These are phyloP conservation scores for Butorides virescens DNA, from an alignment of 2,113 vertebrate species.

Conservation along the genomic window DNA sequence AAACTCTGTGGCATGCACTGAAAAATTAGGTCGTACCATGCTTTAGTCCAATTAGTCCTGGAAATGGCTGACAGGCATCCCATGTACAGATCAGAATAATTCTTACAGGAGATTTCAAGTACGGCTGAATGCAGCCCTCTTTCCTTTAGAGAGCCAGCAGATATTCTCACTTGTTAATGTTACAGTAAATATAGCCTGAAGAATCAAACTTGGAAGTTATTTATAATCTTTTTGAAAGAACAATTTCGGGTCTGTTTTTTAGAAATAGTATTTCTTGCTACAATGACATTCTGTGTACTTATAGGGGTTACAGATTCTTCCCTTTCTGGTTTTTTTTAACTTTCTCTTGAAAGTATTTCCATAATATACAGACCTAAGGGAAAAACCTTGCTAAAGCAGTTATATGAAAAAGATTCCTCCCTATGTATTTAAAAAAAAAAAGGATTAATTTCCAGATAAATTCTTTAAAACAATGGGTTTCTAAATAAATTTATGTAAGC, in stretches of 20 bases:
- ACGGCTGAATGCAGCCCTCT: background rate
- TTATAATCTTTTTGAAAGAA: background rate
- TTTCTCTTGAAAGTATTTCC: background rate
- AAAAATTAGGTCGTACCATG: slow-evolving; percentile 24
- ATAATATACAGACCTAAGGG: background rate
- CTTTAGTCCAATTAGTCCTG: slow-evolving; percentile 32
- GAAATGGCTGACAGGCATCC: slow-evolving; percentile 4
- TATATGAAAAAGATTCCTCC: background rate
- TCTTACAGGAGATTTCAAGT: background rate
- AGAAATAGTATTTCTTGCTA: background rate
- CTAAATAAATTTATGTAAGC: background rate
- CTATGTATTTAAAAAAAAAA: background rate
- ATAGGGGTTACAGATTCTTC: background rate
- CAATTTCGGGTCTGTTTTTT: background rate
- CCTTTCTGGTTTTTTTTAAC: background rate
- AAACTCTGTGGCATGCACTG: background rate
- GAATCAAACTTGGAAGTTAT: background rate
- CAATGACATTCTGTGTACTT: background rate
- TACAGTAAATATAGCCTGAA: background rate
- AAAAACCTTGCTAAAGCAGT: background rate
- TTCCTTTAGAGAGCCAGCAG: background rate
- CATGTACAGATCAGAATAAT: background rate
- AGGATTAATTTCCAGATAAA: background rate
- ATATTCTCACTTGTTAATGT: background rate
- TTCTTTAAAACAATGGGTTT: background rate